Evolutionary conservation across 2,888 invertebrate species (phyloP), one percentile per base, ranked within the genome.

Genomic region (Athalia rosae): DNA sequence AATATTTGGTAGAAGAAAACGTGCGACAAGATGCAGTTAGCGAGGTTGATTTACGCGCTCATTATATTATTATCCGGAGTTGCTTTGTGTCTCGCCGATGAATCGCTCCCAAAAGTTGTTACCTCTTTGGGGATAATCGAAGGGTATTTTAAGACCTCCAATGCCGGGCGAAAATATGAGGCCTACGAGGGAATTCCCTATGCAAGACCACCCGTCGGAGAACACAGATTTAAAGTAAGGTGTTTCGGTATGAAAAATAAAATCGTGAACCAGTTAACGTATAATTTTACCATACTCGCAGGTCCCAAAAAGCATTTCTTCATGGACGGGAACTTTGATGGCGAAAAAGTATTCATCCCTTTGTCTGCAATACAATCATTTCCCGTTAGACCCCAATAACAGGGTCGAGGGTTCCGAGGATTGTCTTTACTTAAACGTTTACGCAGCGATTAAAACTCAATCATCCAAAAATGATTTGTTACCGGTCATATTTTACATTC

Each of bases 151-250:
- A 85, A 85, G 74, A 67, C 76, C 15, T 87, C 88, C 0, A 80
- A 80, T 9, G 80, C 84, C 69, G 86, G 87, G 45, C 82, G 82
- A 69, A 79, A 81, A 47, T 87, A 83, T n/a, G 82, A 84, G 71
- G 86, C 87, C 6, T 88, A 85, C 67, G 87, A 88, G 80, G 88
- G 88, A 3, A 84, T 88, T 15, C 88, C 88, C 11, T 88, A 87
- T 77, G 88, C 87, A 13, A 59, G 83, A 45, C 85, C 88, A 13
- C 88, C 87, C 3, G 77, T 82, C 28, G 87, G 86, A 47, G 81
- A 86, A 62, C 80, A 86, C 45, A 83, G 88, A 78, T 88, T 88
- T 79, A 83, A 84, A 81, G 88, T 87, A 80, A 79, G 76, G 45
- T 28, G 28, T 28, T 28, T 28, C 28, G 4, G n/a, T n/a, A 53